phyloP scores from a whole-genome alignment of 2,797 vertebrate genomes.

The Mormyrops attenuatus region DNA sequence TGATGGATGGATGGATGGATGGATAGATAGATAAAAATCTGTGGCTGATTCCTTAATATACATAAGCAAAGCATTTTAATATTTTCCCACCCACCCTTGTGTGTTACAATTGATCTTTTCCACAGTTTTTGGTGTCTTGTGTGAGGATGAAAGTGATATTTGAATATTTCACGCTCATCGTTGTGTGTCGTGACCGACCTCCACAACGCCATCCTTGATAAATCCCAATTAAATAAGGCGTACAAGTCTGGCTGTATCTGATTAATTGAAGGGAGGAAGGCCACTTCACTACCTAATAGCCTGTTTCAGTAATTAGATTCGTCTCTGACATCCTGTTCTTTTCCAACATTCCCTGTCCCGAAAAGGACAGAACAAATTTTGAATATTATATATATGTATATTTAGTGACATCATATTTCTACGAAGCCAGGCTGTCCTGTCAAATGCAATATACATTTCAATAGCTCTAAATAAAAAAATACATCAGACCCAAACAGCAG shows the following conservation, averaged over 20 bases:
- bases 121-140: neutral
- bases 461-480: conserved; percentile 11
- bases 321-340: conserved; percentile 16
- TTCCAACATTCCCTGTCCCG: neutral
- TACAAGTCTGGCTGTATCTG: conserved; percentile 4
- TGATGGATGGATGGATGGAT: neutral
- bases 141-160: neutral
- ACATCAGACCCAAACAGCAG: neutral
- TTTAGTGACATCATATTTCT: conserved; percentile 15
- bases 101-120: neutral
- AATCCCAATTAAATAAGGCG: conserved; percentile 12
- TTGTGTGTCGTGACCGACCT: neutral
- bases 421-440: neutral
- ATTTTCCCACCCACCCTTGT: neutral
- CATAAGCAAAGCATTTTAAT: neutral
- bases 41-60: neutral
- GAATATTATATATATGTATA: conserved; percentile 15
- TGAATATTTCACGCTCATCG: conserved; percentile 2
- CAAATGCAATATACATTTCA: conserved; percentile 14
- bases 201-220: neutral
- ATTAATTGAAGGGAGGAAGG: conserved; percentile 15
- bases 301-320: conserved; percentile 18
- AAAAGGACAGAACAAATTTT: conserved; percentile 18
- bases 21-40: neutral
- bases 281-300: conserved; percentile 18